Evolutionary conservation across 2,797 vertebrate species (phyloP), one percentile per base, ranked within the genome.

Genomic region (Selene dorsalis): DNA sequence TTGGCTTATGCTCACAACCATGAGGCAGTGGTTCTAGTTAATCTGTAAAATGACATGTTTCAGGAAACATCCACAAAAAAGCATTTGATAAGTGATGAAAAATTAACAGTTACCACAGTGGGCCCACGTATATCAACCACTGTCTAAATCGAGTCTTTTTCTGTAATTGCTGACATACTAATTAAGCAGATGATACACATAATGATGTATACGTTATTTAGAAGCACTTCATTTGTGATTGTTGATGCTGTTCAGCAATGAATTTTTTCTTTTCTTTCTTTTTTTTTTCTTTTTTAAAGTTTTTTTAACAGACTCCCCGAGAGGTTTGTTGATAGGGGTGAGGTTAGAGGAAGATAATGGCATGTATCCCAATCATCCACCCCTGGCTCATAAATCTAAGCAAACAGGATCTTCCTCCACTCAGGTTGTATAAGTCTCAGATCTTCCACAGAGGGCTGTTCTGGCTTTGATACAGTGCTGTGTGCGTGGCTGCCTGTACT

Each of bases 401-500:
- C 30, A 86, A 85, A 74, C 67, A 77, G 64, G 67, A 73, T 87
- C 79, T 74, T 79, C 73, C 63, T 83, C 62, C 63, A 22, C 57
- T 84, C 77, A 75, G 69, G 76, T 74, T 70, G 59, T 63, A 58
- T 62, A 47, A 6, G 22, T 79, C 80, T 87, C 28, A 84, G 77
- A 87, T 82, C 68, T 76, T 85, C 74, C 62, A 52, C 70, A 62
- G 77, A 78, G 74, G 77, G 71, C 35, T 64, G 68, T 38, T 76
- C 68, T 78, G 41, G 55, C 86, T 91, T 90, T 89, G 79, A 89
- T 83, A 75, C 71, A 53, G 75, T 28, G 10, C 70, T 24, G 10
- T 80, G 38, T 78, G 80, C 70, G 55, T 17, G 17, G 39, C 77
- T 75, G 80, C 20, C 68, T 66, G 67, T 72, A 69, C 82, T 82